Percentiles rank a stretch among this genome's conserved stretches.
Conservation (phyloP, 2,888 invertebrate species). For the Drosophila robusta region DNA sequence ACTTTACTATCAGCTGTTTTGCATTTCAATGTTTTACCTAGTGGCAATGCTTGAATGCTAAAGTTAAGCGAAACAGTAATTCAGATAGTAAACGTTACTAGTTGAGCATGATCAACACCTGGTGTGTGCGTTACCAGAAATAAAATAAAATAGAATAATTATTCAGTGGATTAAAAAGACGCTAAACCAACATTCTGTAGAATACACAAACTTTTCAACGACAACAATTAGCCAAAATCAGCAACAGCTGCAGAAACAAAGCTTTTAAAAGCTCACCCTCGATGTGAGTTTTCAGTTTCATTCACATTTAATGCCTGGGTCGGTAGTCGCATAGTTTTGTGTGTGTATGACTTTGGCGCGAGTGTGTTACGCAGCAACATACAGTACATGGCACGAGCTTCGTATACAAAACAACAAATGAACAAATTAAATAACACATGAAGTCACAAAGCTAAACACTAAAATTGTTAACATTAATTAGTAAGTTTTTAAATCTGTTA, state of each 20-base stretch:
- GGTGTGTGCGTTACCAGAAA: background rate
- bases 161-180: background rate
- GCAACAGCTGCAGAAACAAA: background rate
- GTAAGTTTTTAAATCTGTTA: conserved; percentile 24
- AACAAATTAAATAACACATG: background rate
- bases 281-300: background rate
- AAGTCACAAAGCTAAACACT: conserved; percentile 2
- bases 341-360: background rate
- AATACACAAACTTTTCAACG: background rate
- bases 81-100: no score
- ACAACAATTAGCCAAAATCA: background rate
- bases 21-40: background rate
- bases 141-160: background rate
- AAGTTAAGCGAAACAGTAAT: background rate
- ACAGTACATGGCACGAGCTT: background rate
- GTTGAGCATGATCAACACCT: background rate
- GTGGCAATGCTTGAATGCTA: background rate
- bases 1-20: background rate
- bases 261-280: background rate
- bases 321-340: background rate
- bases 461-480: conserved; percentile 27
- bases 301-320: background rate
- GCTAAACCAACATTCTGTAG: background rate
- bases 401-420: background rate
- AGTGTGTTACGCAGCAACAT: background rate